Conservation (phyloP, 35 echinoderm and acorn worm genomes). For the Strongylocentrotus purpuratus region DNA sequence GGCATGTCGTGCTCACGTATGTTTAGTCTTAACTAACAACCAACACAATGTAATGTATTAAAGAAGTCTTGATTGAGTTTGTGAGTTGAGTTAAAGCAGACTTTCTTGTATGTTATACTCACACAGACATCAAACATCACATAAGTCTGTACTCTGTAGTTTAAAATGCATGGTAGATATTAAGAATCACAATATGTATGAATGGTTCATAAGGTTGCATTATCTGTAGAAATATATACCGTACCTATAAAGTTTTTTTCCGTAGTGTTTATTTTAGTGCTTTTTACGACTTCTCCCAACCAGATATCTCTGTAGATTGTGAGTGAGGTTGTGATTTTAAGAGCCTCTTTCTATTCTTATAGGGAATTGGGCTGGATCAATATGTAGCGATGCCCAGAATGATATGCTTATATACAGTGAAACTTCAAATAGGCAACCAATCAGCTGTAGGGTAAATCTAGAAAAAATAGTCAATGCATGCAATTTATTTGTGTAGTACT, state of each 20-base stretch:
- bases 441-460: neutral
- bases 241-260: neutral
- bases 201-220: slow-evolving; percentile 16
- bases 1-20: neutral
- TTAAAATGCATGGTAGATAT: slow-evolving; percentile 35
- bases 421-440: neutral
- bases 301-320: neutral
- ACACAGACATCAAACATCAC: neutral
- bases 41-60: neutral
- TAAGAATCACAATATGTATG: slow-evolving; percentile 2
- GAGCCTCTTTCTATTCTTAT: neutral
- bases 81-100: neutral
- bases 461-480: neutral
- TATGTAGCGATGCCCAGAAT: neutral
- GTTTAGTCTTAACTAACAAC: slow-evolving; percentile 1
- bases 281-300: neutral
- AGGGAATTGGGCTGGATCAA: neutral
- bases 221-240: slow-evolving; percentile 21
- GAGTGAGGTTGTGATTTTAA: neutral
- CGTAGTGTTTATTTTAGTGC: neutral
- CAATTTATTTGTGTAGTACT: neutral
- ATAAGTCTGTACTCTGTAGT: neutral
- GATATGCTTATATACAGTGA: slow-evolving; percentile 3
- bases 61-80: neutral
- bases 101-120: neutral